Evolutionary conservation across 2,888 invertebrate species (phyloP).

Genomic region (Hymenopus coronatus): DNA sequence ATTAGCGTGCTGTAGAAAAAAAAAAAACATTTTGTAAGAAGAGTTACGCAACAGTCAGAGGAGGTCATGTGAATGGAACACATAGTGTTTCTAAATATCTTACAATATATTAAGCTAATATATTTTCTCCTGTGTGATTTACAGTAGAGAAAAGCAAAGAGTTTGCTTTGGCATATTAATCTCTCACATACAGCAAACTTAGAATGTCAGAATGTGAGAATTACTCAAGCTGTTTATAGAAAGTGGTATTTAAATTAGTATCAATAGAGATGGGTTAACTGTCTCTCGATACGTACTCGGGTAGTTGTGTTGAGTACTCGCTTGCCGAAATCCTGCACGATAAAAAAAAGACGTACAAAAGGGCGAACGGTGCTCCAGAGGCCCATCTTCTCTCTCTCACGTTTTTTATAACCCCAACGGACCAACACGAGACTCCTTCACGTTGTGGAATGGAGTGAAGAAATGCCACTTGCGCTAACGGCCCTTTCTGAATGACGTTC

Average conservation of each 20-base stretch:
- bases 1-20: too few species aligned
- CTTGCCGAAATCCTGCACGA: not conserved
- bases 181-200: too few species aligned
- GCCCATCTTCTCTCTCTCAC: not conserved
- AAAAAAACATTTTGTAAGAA: too few species aligned
- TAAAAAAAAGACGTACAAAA: not conserved
- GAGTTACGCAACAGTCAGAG: too few species aligned
- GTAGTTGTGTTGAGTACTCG: not conserved
- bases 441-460: not conserved
- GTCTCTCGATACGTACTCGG: not conserved
- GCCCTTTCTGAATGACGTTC: not conserved
- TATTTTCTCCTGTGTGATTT: too few species aligned
- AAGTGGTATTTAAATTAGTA: not conserved
- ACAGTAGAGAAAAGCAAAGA: too few species aligned
- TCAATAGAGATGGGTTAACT: not conserved
- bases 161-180: too few species aligned
- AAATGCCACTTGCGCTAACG: not conserved
- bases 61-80: too few species aligned
- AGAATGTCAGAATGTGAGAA: too few species aligned
- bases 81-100: too few species aligned
- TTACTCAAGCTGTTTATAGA: not conserved
- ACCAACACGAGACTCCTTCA: not conserved
- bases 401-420: not conserved
- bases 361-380: not conserved
- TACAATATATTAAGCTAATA: too few species aligned